Conservation (phyloP, 2,888 invertebrate genomes). For the Eubasilissa splendida region DNA sequence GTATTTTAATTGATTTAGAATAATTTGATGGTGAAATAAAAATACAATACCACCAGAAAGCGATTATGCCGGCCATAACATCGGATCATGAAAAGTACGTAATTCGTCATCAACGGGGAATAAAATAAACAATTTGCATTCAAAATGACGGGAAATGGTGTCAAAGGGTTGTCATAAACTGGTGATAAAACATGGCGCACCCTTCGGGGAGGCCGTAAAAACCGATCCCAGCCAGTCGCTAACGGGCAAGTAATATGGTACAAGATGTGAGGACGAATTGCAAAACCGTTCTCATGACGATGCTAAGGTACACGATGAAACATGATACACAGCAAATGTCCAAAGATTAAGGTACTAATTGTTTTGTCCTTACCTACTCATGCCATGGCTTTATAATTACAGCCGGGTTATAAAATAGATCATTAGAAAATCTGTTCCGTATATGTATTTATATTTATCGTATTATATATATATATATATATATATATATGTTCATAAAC, state of each 20-base stretch:
- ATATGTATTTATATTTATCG: too few relatives aligned
- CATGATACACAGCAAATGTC: too few relatives aligned
- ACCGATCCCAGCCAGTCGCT: constrained; percentile 31
- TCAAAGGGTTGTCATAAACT: constrained; percentile 45
- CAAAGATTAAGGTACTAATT: too few relatives aligned
- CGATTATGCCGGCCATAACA: constrained; percentile 13
- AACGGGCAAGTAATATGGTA: constrained; percentile 43
- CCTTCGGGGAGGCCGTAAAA: constrained; percentile 30
- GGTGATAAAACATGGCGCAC: constrained; percentile 33
- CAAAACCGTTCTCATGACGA: constrained; percentile 1
- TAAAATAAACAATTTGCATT: constrained; percentile 50
- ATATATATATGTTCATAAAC: too few relatives aligned
- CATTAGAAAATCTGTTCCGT: too few relatives aligned
- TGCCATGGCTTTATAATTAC: too few relatives aligned
- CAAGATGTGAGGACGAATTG: constrained; percentile 14
- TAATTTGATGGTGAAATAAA: constrained; percentile 7
- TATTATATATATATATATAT: too few relatives aligned
- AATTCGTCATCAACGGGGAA: constrained; percentile 45
- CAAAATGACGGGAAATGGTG: constrained; percentile 40
- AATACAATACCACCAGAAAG: background rate
- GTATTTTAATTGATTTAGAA: too few relatives aligned
- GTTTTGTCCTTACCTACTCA: too few relatives aligned
- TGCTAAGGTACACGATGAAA: background rate
- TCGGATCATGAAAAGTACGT: constrained; percentile 25
- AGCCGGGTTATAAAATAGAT: too few relatives aligned